Conservation (phyloP, 2,888 invertebrate genomes). For the Strigamia maritima region DNA sequence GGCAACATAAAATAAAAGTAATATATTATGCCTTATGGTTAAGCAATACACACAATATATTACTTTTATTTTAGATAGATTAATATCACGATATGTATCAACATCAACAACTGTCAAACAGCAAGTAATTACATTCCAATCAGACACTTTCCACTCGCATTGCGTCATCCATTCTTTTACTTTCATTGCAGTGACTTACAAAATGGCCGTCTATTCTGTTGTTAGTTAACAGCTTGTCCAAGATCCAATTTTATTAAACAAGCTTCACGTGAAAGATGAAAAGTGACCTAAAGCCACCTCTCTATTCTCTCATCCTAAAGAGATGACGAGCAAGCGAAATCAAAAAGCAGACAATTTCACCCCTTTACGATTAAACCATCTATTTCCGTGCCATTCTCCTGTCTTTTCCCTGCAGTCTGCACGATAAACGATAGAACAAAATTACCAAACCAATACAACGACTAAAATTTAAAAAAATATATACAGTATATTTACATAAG, state of each 20-base stretch:
- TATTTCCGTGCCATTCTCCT: too few relatives aligned
- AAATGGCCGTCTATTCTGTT: background rate
- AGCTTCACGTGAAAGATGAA: background rate
- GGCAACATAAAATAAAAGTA: too few relatives aligned
- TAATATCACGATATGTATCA: background rate
- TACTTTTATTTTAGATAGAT: too few relatives aligned
- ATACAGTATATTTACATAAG: too few relatives aligned
- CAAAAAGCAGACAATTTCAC: background rate
- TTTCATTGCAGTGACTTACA: background rate
- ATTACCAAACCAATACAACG: too few relatives aligned
- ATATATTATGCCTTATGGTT: too few relatives aligned
- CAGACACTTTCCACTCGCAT: background rate
- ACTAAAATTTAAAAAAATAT: too few relatives aligned
- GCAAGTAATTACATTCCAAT: background rate
- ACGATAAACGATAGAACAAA: too few relatives aligned
- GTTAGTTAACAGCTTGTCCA: background rate
- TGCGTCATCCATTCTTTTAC: background rate
- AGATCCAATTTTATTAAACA: background rate
- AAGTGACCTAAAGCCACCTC: background rate
- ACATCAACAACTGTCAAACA: background rate
- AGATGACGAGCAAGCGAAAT: background rate
- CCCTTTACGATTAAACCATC: background rate
- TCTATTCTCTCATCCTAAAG: background rate
- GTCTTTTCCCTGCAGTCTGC: too few relatives aligned
- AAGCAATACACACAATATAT: too few relatives aligned